These are phyloP conservation scores for Yoshiicerus persimilis DNA, from an alignment of 1,140 invertebrate species.

Conservation along the genomic window DNA sequence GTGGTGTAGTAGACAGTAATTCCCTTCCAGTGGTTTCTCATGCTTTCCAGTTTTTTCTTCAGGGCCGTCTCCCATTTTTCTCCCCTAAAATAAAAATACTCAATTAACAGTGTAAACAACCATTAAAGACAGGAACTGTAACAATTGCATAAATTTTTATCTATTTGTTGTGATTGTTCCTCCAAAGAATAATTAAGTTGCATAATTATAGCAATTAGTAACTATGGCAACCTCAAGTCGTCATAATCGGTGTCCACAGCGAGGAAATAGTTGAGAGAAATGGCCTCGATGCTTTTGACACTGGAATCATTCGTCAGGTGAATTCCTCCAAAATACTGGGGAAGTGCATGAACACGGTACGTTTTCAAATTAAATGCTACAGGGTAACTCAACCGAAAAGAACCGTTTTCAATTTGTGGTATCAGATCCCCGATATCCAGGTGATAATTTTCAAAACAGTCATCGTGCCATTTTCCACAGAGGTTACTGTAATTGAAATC, in stretches of 20 bases:
- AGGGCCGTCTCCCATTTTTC: background rate
- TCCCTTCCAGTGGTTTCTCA: background rate
- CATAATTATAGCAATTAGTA: too few species aligned
- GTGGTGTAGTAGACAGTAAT: background rate
- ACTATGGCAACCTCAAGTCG: background rate
- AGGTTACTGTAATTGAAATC: conserved; percentile 72
- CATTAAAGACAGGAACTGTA: background rate
- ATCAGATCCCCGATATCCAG: conserved; percentile 76
- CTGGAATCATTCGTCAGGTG: conserved; percentile 63
- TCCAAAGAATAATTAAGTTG: too few species aligned
- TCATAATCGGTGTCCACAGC: background rate
- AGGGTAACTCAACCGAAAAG: conserved; percentile 77
- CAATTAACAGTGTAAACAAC: too few species aligned
- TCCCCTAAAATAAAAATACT: background rate
- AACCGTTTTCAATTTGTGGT: conserved; percentile 70
- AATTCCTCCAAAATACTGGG: conserved; percentile 80
- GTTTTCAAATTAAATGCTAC: conserved; percentile 81
- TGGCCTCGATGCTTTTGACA: conserved; percentile 72
- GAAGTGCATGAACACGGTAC: conserved; percentile 78
- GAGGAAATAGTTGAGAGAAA: conserved; percentile 78
- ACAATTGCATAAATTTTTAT: too few species aligned
- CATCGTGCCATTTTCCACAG: conserved; percentile 76
- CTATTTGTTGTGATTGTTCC: too few species aligned
- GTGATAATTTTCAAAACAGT: conserved; percentile 82
- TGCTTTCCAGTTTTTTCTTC: background rate